Conservation (phyloP, 2,888 invertebrate species). For the Caenorhabditis imperialis region DNA sequence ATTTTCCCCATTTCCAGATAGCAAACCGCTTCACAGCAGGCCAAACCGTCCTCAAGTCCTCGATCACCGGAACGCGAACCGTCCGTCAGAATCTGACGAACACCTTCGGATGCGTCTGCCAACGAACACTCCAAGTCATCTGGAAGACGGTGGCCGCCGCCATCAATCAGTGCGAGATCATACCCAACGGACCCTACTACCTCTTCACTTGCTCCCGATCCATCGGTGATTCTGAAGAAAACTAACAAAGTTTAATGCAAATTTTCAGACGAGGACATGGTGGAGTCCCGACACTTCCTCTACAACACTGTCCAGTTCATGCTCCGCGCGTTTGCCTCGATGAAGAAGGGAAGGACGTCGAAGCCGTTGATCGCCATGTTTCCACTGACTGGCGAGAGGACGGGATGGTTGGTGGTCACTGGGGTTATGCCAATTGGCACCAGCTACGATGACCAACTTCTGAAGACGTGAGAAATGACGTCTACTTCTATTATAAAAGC, state of each 20-base stretch:
- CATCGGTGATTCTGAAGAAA: conserved; percentile 21
- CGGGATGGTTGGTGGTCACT: conserved; percentile 63
- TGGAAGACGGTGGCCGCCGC: conserved; percentile 62
- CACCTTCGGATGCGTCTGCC: conserved; percentile 26
- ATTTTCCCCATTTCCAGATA: too few species aligned
- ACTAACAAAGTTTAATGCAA: too few species aligned
- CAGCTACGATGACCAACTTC: conserved; percentile 50
- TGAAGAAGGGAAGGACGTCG: conserved; percentile 44
- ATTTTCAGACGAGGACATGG: conserved; percentile 46
- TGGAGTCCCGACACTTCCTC: conserved; percentile 63
- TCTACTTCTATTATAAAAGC: background rate
- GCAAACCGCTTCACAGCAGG: conserved; percentile 39
- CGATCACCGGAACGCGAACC: conserved; percentile 19
- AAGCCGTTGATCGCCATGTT: conserved; percentile 64
- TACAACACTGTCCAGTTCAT: conserved; percentile 60
- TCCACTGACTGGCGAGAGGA: conserved; percentile 48
- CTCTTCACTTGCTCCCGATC: conserved; percentile 41
- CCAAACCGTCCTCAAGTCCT: conserved; percentile 8
- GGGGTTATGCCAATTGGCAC: conserved; percentile 67
- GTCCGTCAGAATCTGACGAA: conserved; percentile 18
- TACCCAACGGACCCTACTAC: conserved; percentile 58
- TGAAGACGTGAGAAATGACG: conserved; percentile 57
- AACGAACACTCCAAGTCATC: conserved; percentile 47
- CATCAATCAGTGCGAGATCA: conserved; percentile 64
- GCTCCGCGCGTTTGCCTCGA: conserved; percentile 58